Evolutionary conservation across 2,113 vertebrate genomes (phyloP), one percentile per base, ranked within the genome.

Genomic region (Proteles cristata): DNA sequence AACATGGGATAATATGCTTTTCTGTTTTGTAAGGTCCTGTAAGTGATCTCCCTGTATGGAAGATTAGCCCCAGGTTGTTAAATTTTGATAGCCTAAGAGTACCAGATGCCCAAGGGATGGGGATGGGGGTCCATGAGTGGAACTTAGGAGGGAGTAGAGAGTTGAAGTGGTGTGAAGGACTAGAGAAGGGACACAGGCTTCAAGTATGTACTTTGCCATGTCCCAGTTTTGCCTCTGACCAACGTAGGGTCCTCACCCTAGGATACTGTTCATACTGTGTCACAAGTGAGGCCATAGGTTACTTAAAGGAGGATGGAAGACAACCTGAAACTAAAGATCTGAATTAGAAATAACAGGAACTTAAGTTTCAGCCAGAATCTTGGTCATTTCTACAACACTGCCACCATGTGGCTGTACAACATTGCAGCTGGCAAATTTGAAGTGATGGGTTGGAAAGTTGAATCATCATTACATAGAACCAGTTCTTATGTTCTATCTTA

Each of bases 351-450:
- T 25, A n/a, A 39, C 28, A 2, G n/a, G 7, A 71, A 35, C 17
- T 63, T 3, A 5, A 31, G 23, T 1, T 35, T 19, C 55, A 3
- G 31, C 0, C 35, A 2, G 23, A 16, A 77, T 66, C 88, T 50
- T 71, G 35, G 58, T 94, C 58, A 10, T 28, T 74, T 84, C 61
- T 93, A n/a, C 93, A 94, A 95, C 73, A 92, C 66, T 97, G 94
- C 86, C 98, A 77, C 68, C 94, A 3, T 43, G 94, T 97, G 98
- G 95, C 74, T 50, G 0, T 5, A 88, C 25, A 80, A 33, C 88
- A 97, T 25, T 94, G 90, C 89, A 39, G 11, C 35, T 14, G n/a
- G 17, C 68, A 15, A 63, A 85, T 76, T 31, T 11, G 4, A 94
- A 25, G 84, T 0, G 26, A 66, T 11, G 6, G 66, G 15, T 35